These are phyloP conservation scores for Hemibagrus guttatus DNA, from an alignment of 2,797 vertebrate genomes.

Conservation along the genomic window DNA sequence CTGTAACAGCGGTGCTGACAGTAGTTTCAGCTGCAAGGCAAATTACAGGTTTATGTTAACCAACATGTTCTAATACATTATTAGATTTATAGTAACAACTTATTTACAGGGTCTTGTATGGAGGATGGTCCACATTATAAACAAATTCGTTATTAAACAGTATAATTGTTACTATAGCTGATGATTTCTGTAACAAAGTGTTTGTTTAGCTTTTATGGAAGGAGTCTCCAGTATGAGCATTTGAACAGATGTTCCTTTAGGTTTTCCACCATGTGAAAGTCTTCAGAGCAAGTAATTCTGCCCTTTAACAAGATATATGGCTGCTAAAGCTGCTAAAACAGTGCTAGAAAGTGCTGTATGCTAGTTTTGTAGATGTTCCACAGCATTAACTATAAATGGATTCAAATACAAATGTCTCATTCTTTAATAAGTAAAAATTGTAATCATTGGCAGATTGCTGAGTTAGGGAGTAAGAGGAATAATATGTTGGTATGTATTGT, in stretches of 20 bases:
- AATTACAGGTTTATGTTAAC: not conserved
- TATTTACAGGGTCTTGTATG: not conserved
- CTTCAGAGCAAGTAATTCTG: not conserved
- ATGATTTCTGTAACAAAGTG: not conserved
- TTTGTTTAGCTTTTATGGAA: not conserved
- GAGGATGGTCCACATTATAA: not conserved
- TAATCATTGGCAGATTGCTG: not conserved
- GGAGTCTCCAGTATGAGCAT: not conserved
- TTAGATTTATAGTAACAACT: not conserved
- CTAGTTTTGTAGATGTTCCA: no score
- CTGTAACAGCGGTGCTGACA: not conserved
- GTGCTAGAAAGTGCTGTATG: not conserved
- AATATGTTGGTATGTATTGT: not conserved
- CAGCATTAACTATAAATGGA: no score
- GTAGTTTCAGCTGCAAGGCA: not conserved
- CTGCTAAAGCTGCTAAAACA: not conserved
- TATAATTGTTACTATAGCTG: not conserved
- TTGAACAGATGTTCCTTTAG: not conserved
- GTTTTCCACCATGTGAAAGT: not conserved
- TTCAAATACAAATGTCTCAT: no score
- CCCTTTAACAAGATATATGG: not conserved
- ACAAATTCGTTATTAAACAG: not conserved
- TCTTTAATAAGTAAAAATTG: not conserved
- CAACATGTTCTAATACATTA: not conserved
- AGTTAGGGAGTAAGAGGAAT: not conserved